Conservation (phyloP, 2,888 invertebrate species). For the Lasioglossum villosulum region DNA sequence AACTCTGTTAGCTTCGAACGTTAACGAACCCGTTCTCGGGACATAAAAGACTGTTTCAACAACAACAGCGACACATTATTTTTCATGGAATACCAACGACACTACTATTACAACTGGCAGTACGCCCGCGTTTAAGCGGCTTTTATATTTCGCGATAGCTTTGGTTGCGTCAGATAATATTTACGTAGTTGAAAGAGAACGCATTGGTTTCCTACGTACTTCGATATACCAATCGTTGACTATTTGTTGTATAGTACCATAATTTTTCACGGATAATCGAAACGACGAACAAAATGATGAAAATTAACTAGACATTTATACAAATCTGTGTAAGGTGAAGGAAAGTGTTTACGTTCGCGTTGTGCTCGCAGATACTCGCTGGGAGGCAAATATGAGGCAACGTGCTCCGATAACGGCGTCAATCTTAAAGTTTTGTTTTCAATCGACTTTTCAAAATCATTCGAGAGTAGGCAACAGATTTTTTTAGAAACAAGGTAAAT, state of each 20-base stretch:
- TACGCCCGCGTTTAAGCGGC: constrained; percentile 69
- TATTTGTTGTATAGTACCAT: background rate
- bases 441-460: background rate
- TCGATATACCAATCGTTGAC: constrained; percentile 23
- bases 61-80: constrained; percentile 27
- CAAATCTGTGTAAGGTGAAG: background rate
- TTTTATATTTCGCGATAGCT: constrained; percentile 80
- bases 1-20: background rate
- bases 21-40: background rate
- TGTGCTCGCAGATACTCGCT: background rate
- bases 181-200: constrained; percentile 54
- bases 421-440: background rate
- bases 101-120: constrained; percentile 72
- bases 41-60: background rate
- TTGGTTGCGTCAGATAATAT: constrained; percentile 79
- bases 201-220: constrained; percentile 3
- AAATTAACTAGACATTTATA: background rate
- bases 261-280: background rate
- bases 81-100: constrained; percentile 36
- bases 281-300: background rate
- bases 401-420: background rate
- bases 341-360: background rate
- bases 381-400: background rate
- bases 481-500: background rate
- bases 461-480: background rate